Percentiles rank a stretch among this genome's conserved stretches.
These are phyloP conservation scores for Mythimna albipuncta DNA, from an alignment of 2,888 invertebrate species.

Conservation along the genomic window DNA sequence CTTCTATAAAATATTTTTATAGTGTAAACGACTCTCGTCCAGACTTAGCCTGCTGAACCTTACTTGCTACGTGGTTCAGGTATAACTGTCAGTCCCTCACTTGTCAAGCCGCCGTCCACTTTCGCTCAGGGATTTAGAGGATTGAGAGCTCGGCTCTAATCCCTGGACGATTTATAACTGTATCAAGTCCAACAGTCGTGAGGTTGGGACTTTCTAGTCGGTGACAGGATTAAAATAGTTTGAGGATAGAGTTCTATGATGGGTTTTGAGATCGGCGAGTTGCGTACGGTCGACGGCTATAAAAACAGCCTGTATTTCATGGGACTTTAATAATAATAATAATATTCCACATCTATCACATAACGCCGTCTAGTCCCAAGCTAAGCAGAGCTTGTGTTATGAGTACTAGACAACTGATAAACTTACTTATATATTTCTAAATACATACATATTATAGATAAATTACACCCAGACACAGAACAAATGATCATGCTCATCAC, in stretches of 20 bases:
- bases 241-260: constrained; percentile 29
- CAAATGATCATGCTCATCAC: too few species aligned
- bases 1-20: too few species aligned
- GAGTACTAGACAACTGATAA: too few species aligned
- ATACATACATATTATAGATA: too few species aligned
- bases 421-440: too few species aligned
- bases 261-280: constrained; percentile 15
- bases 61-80: neutral
- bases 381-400: too few species aligned
- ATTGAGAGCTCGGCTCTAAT: constrained; percentile 57
- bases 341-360: too few species aligned
- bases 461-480: too few species aligned
- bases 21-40: neutral
- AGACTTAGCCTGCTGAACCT: constrained; percentile 1
- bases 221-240: constrained; percentile 45
- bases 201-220: constrained; percentile 46
- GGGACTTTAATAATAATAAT: too few species aligned
- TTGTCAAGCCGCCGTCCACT: constrained; percentile 41
- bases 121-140: constrained; percentile 59
- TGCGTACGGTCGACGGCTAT: neutral
- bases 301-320: too few species aligned
- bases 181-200: constrained; percentile 47
- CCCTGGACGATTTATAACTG: constrained; percentile 58
- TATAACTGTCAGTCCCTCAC: constrained; percentile 27
- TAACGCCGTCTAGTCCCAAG: too few species aligned